Evolutionary conservation across 2,113 vertebrate species (phyloP).

Genomic region (Ahaetulla prasina): DNA sequence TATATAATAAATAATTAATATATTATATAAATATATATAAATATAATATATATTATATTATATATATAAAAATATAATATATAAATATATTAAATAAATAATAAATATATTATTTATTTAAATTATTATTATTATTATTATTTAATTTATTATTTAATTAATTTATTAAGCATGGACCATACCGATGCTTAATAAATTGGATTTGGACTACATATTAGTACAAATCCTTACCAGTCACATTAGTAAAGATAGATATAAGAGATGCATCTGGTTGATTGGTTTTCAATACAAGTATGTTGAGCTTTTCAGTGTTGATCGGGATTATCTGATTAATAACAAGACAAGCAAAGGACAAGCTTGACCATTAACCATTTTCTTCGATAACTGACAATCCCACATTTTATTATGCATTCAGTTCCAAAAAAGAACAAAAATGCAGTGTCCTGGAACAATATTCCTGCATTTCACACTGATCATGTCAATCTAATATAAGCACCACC

Average conservation of each 20-base stretch:
- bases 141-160: too few species aligned
- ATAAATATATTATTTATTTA: too few species aligned
- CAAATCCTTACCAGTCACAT: conserved; percentile 24
- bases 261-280: conserved; percentile 32
- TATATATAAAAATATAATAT: too few species aligned
- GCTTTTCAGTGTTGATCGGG: conserved; percentile 13
- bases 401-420: not conserved
- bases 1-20: too few species aligned
- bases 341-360: conserved; percentile 47
- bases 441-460: not conserved
- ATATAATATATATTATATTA: too few species aligned
- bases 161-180: too few species aligned
- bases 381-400: conserved; percentile 16
- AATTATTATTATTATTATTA: too few species aligned
- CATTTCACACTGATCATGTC: not conserved
- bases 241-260: conserved; percentile 37
- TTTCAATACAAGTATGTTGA: not conserved
- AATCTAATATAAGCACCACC: conserved; percentile 5
- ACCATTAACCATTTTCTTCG: conserved; percentile 32
- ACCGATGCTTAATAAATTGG: not conserved
- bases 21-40: too few species aligned
- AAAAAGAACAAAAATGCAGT: not conserved
- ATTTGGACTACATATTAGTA: conserved; percentile 15
- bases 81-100: too few species aligned
- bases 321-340: conserved; percentile 48